Base-by-base conservation (phyloP, 2,888 invertebrate genomes). In the Aproaerema taeniolella region DNA sequence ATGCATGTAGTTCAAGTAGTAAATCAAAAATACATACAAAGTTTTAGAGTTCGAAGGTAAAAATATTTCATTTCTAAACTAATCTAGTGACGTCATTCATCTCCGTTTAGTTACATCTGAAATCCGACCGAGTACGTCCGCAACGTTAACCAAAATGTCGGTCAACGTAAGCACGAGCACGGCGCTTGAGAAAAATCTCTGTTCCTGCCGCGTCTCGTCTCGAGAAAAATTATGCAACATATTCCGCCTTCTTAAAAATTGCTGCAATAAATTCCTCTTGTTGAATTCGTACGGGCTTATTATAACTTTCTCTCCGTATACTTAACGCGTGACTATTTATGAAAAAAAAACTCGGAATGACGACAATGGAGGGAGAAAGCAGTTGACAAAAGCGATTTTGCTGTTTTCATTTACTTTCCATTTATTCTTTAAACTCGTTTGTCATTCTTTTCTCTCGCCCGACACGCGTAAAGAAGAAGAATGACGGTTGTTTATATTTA, bases 331-430 rank as follows among this genome's bases (percentile, higher is more conserved):
- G 49, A 53, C 51, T 57, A 65, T 61, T 65, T 61, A 43, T 47
- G 45, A 57, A 61, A 58, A 59, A 65, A 64, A 63, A 53, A 69
- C 25, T 61, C 60, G 58, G 58, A 69, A 67, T 67, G 66, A 56
- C 58, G 58, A 67, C 69, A 67, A 67, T 67, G 65, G 61, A 58
- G 59, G 61, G 67, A 69, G 64, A 67, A 69, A 74, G 62, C 75
- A 70, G 70, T 71, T 73, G 74, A 77, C 75, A 78, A 80, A 80
- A 73, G 75, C 70, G 77, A 80, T 78, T 80, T 77, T 71, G 64
- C 76, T 73, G 77, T 80, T 77, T 79, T 81, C 78, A 80, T 81
- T 80, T 80, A 80, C 80, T 79, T 78, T 77, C 77, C 76, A 81
- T 80, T 81, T 79, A 78, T 80, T 74, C 72, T 76, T 74, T 53